Conservation (phyloP, 2,113 vertebrate genomes). For the Hipposideros armiger region DNA sequence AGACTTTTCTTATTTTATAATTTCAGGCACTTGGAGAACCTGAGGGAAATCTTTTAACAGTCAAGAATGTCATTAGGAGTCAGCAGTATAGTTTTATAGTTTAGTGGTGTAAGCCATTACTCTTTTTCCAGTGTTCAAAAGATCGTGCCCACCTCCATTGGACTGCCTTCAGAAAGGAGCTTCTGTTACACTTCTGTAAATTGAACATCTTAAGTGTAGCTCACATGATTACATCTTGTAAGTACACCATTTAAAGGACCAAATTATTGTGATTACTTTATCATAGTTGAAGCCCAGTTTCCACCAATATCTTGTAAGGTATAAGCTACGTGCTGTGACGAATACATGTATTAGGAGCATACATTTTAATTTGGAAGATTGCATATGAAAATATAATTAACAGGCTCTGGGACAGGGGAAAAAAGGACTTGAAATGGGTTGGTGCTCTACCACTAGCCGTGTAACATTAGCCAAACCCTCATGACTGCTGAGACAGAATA, state of each 20-base stretch:
- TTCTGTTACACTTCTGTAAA: slow-evolving; percentile 75
- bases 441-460: neutral
- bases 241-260: neutral
- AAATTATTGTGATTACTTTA: slow-evolving; percentile 30
- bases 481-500: neutral
- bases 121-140: slow-evolving; percentile 81
- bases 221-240: neutral
- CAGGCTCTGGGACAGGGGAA: neutral
- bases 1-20: slow-evolving; percentile 77
- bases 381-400: neutral
- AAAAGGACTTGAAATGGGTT: neutral
- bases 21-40: slow-evolving; percentile 82
- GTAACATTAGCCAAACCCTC: neutral
- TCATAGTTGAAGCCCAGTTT: slow-evolving; percentile 79
- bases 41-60: slow-evolving; percentile 67
- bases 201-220: slow-evolving; percentile 70
- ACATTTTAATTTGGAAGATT: neutral
- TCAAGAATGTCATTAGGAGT: slow-evolving; percentile 77
- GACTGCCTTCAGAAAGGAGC: slow-evolving; percentile 80
- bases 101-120: slow-evolving; percentile 83
- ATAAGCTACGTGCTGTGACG: neutral
- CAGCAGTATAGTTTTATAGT: slow-evolving; percentile 76
- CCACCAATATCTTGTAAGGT: slow-evolving; percentile 39
- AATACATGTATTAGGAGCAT: neutral
- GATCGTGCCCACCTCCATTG: slow-evolving; percentile 79